Base-by-base conservation (phyloP, 2,113 vertebrate genomes). In the Percina caprodes region DNA sequence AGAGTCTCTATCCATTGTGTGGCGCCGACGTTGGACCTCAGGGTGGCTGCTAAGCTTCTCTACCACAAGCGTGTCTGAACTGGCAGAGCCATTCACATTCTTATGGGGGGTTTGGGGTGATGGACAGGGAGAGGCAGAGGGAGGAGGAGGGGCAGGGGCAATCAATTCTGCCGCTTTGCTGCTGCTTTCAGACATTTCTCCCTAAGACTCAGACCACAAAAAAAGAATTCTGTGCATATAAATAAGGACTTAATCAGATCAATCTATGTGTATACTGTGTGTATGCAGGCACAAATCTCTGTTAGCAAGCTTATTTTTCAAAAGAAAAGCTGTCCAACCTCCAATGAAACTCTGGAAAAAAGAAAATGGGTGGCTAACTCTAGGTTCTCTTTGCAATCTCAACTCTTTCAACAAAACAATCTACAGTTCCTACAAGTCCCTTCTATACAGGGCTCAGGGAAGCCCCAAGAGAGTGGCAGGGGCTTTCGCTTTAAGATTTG, bases 1-100 rank as follows among this genome's bases (percentile, higher is more conserved):
- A 70, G 96, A 97, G 95, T 99, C 98, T 92, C 97, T 96, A 84
- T 99, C 98, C 98, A 99, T 98, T 0, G 98, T 99, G 94, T 99
- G 98, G 72, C 98, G 97, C 75, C 98, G 96, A 1, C 97, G 96
- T 45, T 95, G 96, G 89, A 98, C 97, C 80, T 96, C 97, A 1
- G 91, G 83, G 39, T 91, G 79, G 3, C 61, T 90, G 1, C 55
- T 67, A 8, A 97, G 92, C 69, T 95, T 95, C 80, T 96, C 97
- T 30, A 94, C 96, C 21, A 97, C 88, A 2, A 96, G 95, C 65
- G 96, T 93, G 91, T 98, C 97, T 51, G 97, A 99, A 93, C 97
- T 97, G 60, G 91, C 79, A 24, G 97, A 95, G 65, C 97, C 96
- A 80, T 98, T 99, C 94, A 97, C 97, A 91, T 97, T 96, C 83